Evolutionary conservation across 2,888 invertebrate genomes (phyloP), one percentile per base, ranked within the genome.

Genomic region (Nomada hirtipes): DNA sequence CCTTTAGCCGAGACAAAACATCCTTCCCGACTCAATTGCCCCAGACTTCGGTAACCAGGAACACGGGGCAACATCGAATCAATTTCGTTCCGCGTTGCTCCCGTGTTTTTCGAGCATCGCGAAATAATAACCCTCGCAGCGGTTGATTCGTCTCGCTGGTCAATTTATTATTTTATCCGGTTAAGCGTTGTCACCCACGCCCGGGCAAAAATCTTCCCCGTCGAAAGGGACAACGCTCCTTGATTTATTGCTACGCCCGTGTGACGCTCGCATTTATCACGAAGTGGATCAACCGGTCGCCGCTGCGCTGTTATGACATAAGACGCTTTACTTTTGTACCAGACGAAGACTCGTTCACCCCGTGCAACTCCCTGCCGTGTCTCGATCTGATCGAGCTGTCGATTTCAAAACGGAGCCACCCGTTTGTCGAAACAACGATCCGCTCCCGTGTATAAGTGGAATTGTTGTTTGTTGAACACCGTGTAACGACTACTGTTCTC

Each of bases 191-290:
- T 85, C 86, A 72, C 61, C 57, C 59, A 57, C 57, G 52, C 4
- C 60, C 53, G 9, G 65, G 75, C 71, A 85, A 85, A 86, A 85
- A 83, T 83, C 77, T 76, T 55, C 78, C 76, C 29, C 85, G 78
- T 78, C 83, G 86, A 81, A 79, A 81, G 85, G 85, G 77, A 79
- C 76, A 81, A 61, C 76, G 78, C 63, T 23, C 61, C 64, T 76
- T 86, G 86, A 86, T 86, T 86, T 85, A 86, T 86, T 72, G 76
- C 63, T 11, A 55, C 65, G 52, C 76, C 60, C 69, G 76, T 74
- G 72, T 57, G 83, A 83, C 78, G 65, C 79, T 72, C 83, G 79
- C 83, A 85, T 86, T 86, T 85, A 86, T 86, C 86, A 86, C 71
- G 63, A 74, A 76, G 76, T 74, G 83, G 83, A 86, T 85, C 83